Conservation (phyloP, 1,140 invertebrate species). For the Pogonomyrmex barbatus region DNA sequence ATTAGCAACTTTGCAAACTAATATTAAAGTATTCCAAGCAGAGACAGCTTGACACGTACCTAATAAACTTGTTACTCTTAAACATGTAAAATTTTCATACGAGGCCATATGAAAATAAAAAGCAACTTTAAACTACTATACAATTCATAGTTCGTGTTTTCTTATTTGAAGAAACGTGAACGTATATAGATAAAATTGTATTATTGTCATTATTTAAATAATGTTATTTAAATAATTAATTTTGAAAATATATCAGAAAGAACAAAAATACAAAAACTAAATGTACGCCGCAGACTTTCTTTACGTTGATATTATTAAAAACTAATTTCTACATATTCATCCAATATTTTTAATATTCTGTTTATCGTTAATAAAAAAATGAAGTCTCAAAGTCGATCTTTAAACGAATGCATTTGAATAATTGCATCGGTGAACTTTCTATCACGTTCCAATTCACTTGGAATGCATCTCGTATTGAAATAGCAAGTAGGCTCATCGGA, state of each 20-base stretch:
- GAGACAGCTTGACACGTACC: slow-evolving; percentile 65
- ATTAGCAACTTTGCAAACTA: slow-evolving; percentile 73
- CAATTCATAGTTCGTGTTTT: not conserved
- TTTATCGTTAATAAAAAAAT: not conserved
- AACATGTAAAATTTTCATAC: slow-evolving; percentile 37
- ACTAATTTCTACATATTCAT: not conserved
- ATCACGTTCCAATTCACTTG: slow-evolving; percentile 3
- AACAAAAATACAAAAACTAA: not conserved
- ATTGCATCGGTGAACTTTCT: not conserved
- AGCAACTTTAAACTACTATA: not conserved
- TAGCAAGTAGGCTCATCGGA: not conserved
- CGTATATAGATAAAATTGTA: not conserved
- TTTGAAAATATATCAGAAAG: not conserved
- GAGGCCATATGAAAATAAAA: not conserved
- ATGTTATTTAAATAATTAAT: not conserved
- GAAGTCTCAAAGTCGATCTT: not conserved
- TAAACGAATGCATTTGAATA: not conserved
- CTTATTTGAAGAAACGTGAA: not conserved
- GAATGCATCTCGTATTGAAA: not conserved
- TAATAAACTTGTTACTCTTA: slow-evolving; percentile 48
- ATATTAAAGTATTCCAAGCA: slow-evolving; percentile 70
- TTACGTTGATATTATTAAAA: not conserved
- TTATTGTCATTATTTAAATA: not conserved
- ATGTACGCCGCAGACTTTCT: not conserved
- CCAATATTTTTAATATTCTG: not conserved